These are phyloP conservation scores for Zootermopsis nevadensis DNA, from an alignment of 2,888 invertebrate genomes.

Conservation along the genomic window DNA sequence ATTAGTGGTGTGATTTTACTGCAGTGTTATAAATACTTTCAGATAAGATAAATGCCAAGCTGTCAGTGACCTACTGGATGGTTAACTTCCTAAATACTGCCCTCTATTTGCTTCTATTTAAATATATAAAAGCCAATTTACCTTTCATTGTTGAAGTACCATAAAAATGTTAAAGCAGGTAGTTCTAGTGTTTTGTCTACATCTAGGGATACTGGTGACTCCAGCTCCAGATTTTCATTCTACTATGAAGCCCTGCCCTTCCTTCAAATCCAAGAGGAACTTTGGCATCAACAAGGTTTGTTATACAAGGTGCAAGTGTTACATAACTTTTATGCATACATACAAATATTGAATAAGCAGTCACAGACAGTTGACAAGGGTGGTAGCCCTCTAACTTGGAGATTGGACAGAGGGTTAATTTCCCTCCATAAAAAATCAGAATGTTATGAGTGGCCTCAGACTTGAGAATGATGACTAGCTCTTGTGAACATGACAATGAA, in stretches of 20 bases:
- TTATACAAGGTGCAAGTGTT: neutral
- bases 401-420: neutral
- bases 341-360: neutral
- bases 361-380: too few relatives aligned
- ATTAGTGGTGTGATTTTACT: neutral
- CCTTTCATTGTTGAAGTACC: neutral
- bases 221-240: neutral
- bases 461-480: too few relatives aligned
- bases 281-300: neutral
- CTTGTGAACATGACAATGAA: too few relatives aligned
- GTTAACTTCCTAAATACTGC: neutral
- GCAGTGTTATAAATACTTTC: neutral
- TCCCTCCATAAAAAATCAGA: neutral
- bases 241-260: neutral
- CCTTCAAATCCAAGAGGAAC: neutral
- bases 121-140: too few relatives aligned
- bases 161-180: neutral
- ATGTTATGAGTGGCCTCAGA: neutral
- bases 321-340: neutral
- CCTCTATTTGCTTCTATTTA: neutral
- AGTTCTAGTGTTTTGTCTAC: neutral
- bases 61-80: neutral
- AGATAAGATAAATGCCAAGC: constrained; percentile 6
- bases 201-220: neutral
- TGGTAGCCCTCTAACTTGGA: neutral